Base-by-base conservation (phyloP, 2,888 invertebrate genomes). In the Odontocerum albicorne region DNA sequence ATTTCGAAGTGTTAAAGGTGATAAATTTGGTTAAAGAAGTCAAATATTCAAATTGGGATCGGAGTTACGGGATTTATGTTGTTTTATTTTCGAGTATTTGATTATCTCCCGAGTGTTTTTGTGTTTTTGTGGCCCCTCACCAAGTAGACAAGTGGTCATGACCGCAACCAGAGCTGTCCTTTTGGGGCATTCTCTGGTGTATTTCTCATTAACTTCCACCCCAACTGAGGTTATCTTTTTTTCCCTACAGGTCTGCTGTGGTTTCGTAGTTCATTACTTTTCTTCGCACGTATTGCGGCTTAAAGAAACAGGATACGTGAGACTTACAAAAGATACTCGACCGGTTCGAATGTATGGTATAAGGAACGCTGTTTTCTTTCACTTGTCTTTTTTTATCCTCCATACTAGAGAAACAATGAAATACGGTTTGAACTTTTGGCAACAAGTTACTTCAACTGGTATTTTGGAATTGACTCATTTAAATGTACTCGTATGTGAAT, bases 301-400 rank as follows among this genome's bases (percentile, higher is more conserved):
- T 57, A 52, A 54, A 49, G 55, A 50, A 57, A 57, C 60, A 60
- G 60, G 55, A 47, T 60, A 60, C 60, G 60, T 60, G 60, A 46
- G 21, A 42, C 47, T 47, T 52, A 55, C 49, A 51, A 57, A 49
- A 55, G 60, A 57, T 57, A 53, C 57, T 60, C 60, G 55, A 52
- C 52, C 45, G 50, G 52, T 57, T 47, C 31, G 57, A 60, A 54
- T 55, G 57, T 49, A 36, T 27, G 42, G 33, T 22, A 38, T 17
- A 4, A 39, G 42, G n/a, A 32, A 27, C 45, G 55, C 49, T 56
- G 53, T 55, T 60, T 40, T 44, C 51, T 52, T 39, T 46, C 39
- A 42, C 44, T 49, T 27, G 40, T 36, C 45, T 43, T 49, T 55
- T 55, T 39, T 39, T 49, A 31, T 51, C 43, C 46, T 47, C 45